Base-by-base conservation (phyloP, 2,113 vertebrate genomes). In the Dolichallabes microphthalmus region DNA sequence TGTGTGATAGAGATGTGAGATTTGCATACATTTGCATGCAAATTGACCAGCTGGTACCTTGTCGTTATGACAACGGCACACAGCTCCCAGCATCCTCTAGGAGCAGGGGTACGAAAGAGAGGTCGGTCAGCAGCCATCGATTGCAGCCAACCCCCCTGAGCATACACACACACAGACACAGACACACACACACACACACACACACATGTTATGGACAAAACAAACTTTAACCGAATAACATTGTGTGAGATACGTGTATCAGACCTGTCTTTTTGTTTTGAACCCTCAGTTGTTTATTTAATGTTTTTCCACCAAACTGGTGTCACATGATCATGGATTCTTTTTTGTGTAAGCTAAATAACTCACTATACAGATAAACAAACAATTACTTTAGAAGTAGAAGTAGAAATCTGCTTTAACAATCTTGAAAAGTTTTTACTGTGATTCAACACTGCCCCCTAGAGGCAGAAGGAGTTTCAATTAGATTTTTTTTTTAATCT, bases 31-130 rank as follows among this genome's bases (percentile, higher is more conserved):
- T 95, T 95, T 94, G 93, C 94, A 95, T 94, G 92, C 93, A 95
- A 94, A 95, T 95, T 94, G 92, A 87, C 93, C 95, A 95, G 93
- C 93, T 95, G 94, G 91, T 93, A 95, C 93, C 93, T 94, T 94
- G 93, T 94, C 91, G 93, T 93, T 93, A 95, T 94, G 93, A 93
- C 93, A 92, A 94, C 92, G 82, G 91, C 91, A 93, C 92, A 94
- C 92, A 93, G 92, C 90, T 93, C 90, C 91, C 89, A 92, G 91
- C 92, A 93, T 92, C 92, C 89, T 90, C 92, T 92, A 93, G 89
- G 89, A 90, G 89, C 76, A 90, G 88, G 88, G 93, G 92, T 90
- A 91, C 85, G 93, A 91, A 91, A 90, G 85, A 88, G 80, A 87
- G 91, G 87, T 86, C 79, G 88, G 86, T 17, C 39, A 90, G 66